These are phyloP conservation scores for Microcebus ravelobensis DNA, from an alignment of 2,113 vertebrate species.

Conservation along the genomic window DNA sequence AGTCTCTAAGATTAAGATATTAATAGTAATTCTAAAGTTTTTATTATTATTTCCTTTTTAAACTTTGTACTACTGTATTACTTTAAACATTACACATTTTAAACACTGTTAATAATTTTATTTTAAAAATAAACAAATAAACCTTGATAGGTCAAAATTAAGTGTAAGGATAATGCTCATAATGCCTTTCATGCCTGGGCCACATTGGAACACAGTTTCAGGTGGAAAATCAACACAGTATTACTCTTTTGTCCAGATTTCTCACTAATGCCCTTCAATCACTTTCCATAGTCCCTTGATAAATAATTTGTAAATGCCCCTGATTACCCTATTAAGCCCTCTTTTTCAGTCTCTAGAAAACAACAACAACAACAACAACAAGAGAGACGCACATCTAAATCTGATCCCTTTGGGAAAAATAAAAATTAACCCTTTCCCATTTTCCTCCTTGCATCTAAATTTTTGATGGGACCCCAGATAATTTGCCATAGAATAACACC, in stretches of 20 bases:
- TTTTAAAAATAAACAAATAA: background rate
- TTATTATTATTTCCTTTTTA: constrained; percentile 4
- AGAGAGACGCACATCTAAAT: background rate
- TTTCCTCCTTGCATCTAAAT: background rate
- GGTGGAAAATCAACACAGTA: background rate
- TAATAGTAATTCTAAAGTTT: background rate
- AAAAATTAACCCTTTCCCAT: background rate
- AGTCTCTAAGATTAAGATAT: background rate
- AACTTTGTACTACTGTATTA: background rate
- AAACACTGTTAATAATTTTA: background rate
- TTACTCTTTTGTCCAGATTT: constrained; percentile 27
- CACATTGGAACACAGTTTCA: background rate
- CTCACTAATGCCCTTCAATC: constrained; percentile 11
- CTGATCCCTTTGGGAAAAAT: background rate
- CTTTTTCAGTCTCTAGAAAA: background rate
- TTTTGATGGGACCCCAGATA: background rate
- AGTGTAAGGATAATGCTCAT: background rate
- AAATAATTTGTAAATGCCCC: background rate
- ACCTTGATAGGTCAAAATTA: background rate
- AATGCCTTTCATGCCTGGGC: background rate
- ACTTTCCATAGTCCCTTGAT: background rate
- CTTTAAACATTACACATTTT: background rate
- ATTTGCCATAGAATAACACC: background rate
- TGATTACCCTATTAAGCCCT: background rate
- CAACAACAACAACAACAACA: background rate